phyloP scores from a whole-genome alignment of 1,140 invertebrate species.

The Neoseiulus cucumeris region DNA sequence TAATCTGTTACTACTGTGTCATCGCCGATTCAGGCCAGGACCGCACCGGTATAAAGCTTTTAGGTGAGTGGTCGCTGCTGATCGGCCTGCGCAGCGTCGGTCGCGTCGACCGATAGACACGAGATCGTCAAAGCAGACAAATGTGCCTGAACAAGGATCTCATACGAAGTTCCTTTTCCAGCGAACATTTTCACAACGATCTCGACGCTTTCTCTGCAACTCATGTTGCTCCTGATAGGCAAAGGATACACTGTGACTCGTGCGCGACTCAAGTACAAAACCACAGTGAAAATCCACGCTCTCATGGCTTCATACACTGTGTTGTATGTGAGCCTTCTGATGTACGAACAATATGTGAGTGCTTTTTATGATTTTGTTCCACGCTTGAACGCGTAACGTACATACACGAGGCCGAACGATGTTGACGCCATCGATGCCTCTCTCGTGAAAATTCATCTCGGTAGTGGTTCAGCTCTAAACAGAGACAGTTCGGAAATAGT shows the following conservation, averaged over 20 bases:
- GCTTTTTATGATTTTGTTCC: background rate
- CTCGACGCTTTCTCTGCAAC: conserved; percentile 43
- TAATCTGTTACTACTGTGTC: conserved; percentile 42
- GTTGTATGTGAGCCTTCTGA: conserved; percentile 47
- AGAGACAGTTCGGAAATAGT: too few relatives aligned
- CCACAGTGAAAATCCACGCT: conserved; percentile 50
- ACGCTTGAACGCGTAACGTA: too few relatives aligned
- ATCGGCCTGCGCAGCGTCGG: background rate
- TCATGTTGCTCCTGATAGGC: conserved; percentile 56
- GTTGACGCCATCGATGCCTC: too few relatives aligned
- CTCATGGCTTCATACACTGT: conserved; percentile 53
- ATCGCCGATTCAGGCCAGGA: conserved; percentile 48
- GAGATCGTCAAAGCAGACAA: conserved; percentile 5
- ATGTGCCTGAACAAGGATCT: too few relatives aligned
- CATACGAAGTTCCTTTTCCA: too few relatives aligned
- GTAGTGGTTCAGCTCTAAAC: too few relatives aligned
- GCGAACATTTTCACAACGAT: background rate
- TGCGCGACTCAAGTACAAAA: conserved; percentile 44
- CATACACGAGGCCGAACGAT: too few relatives aligned
- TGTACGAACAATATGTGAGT: conserved; percentile 48
- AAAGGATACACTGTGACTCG: conserved; percentile 78
- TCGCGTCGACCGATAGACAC: background rate
- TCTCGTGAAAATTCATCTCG: too few relatives aligned
- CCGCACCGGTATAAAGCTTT: conserved; percentile 32
- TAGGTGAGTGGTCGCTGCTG: conserved; percentile 32